Conservation (phyloP, 2,113 vertebrate genomes). For the Syrrhaptes paradoxus region DNA sequence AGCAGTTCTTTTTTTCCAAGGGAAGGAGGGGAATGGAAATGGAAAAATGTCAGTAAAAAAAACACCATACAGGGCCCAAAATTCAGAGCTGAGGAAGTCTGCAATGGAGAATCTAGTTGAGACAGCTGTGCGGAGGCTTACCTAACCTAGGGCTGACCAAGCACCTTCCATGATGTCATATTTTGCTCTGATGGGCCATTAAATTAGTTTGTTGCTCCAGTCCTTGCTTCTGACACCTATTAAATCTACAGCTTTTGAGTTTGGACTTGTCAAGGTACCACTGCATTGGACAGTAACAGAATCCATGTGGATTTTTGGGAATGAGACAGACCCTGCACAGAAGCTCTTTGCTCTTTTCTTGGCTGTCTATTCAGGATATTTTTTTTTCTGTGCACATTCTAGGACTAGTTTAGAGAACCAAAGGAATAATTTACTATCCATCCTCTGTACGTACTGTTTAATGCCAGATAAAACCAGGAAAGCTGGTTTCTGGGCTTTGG, state of each 20-base stretch:
- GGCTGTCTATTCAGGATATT: neutral
- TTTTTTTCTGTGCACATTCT: neutral
- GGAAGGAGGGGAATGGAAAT: constrained; percentile 44
- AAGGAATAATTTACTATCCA: neutral
- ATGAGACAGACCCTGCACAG: neutral
- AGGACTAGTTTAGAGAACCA: neutral
- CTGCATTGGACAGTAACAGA: neutral
- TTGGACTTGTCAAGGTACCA: constrained; percentile 42
- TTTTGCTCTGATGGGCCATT: constrained; percentile 20
- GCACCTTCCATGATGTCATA: constrained; percentile 51
- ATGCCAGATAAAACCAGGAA: neutral
- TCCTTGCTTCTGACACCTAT: constrained; percentile 43
- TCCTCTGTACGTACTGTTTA: neutral
- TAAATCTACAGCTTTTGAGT: constrained; percentile 31
- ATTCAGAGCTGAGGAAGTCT: constrained; percentile 49
- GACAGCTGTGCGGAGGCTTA: constrained; percentile 61
- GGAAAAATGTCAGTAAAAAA: constrained; percentile 40
- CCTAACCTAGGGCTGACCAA: constrained; percentile 49
- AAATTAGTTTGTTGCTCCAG: constrained; percentile 24
- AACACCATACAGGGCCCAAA: neutral
- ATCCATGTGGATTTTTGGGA: neutral
- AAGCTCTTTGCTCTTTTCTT: neutral
- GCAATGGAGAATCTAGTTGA: constrained; percentile 53
- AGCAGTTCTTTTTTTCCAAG: neutral
- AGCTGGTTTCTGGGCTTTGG: neutral